Conservation (phyloP, 1,140 invertebrate genomes). For the Trichogramma pretiosum region DNA sequence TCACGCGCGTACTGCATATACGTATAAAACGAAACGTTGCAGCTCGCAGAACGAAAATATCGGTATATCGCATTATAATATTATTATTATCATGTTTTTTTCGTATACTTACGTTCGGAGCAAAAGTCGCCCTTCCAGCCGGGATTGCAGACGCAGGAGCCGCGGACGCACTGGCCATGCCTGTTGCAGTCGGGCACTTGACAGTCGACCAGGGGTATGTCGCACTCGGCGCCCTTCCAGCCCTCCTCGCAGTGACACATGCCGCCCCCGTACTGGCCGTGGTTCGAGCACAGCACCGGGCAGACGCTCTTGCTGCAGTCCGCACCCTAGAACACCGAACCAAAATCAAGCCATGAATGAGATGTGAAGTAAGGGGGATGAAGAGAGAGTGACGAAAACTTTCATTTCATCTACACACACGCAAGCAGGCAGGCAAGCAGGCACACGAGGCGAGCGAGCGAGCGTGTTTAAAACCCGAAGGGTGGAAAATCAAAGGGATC, state of each 20-base stretch:
- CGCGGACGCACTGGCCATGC: constrained; percentile 80
- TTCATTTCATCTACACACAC: no score
- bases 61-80: no score
- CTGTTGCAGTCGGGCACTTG: constrained; percentile 87
- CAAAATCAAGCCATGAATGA: no score
- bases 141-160: constrained; percentile 78
- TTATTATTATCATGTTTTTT: no score
- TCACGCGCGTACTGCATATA: no score
- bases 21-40: no score
- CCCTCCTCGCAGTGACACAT: constrained; percentile 93
- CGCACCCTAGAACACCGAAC: constrained; percentile 39
- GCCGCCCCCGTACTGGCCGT: constrained; percentile 91
- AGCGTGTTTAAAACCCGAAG: no score
- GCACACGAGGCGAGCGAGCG: background rate
- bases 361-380: background rate
- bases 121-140: constrained; percentile 84
- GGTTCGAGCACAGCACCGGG: constrained; percentile 91
- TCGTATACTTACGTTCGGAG: constrained; percentile 71
- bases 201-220: constrained; percentile 82
- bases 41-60: no score
- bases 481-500: no score
- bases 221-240: constrained; percentile 94
- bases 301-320: constrained; percentile 71
- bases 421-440: background rate
- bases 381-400: background rate